A percentile compares a stretch with the other conserved stretches of the same genome.
These are phyloP conservation scores for Lytechinus pictus DNA, from an alignment of 35 echinoderm and acorn worm species.

Conservation along the genomic window DNA sequence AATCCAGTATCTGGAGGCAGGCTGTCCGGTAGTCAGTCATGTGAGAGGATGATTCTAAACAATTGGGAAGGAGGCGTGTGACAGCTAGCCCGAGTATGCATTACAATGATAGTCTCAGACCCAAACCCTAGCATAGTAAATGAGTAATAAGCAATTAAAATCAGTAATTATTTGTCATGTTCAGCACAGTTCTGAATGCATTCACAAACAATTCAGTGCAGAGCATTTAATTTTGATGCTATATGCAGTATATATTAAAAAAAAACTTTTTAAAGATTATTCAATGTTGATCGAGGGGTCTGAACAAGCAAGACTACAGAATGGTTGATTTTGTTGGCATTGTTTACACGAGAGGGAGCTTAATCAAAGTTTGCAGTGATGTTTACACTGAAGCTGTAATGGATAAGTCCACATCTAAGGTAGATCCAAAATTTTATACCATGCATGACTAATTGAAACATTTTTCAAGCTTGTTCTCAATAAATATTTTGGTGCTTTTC, in stretches of 20 bases:
- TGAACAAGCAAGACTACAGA: neutral
- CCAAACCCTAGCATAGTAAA: neutral
- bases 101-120: neutral
- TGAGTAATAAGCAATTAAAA: too few relatives aligned
- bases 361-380: neutral
- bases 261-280: neutral
- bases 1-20: neutral
- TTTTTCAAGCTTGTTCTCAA: neutral
- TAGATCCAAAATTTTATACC: neutral
- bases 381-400: neutral
- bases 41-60: neutral
- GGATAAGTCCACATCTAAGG: conserved; percentile 1
- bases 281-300: neutral
- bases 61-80: neutral
- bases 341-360: neutral
- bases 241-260: neutral
- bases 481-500: too few relatives aligned
- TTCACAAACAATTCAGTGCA: neutral
- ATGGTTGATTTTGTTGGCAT: neutral
- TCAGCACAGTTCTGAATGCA: neutral
- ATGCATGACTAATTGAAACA: neutral
- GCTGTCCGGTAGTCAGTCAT: neutral
- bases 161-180: neutral
- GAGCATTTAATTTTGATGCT: neutral
- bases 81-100: neutral